Evolutionary conservation across 2,113 vertebrate species (phyloP).

Genomic region (Melanocharis versteri): DNA sequence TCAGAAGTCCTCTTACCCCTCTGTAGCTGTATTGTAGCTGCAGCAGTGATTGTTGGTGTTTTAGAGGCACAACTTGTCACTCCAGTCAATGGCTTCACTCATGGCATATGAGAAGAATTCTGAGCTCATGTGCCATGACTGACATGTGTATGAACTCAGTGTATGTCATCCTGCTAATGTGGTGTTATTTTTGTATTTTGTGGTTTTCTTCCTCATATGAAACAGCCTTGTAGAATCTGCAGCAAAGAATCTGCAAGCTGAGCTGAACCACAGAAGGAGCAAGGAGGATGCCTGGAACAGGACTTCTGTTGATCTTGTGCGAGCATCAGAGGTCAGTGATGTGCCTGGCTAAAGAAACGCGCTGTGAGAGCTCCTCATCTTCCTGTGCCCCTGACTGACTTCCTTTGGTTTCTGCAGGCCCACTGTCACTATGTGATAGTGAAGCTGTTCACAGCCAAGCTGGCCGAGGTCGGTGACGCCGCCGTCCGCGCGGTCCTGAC

Average conservation of each 20-base stretch:
- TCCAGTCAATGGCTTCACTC: neutral
- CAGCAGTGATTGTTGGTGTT: neutral
- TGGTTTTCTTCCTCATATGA: neutral
- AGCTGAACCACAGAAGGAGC: slow-evolving; percentile 79
- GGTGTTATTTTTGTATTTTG: neutral
- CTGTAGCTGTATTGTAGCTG: neutral
- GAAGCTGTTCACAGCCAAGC: slow-evolving; percentile 87
- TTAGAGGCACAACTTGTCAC: neutral
- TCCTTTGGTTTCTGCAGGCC: slow-evolving; percentile 71
- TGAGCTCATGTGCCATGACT: neutral
- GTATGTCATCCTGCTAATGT: neutral
- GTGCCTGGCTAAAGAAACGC: neutral
- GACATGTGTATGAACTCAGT: neutral
- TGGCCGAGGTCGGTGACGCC: slow-evolving; percentile 77
- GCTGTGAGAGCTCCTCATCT: neutral
- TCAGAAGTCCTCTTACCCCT: neutral
- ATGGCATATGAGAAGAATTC: neutral
- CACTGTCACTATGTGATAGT: slow-evolving; percentile 95
- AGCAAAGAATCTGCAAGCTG: slow-evolving; percentile 85
- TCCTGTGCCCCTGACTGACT: neutral
- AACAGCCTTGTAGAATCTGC: slow-evolving; percentile 87
- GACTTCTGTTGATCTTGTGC: slow-evolving; percentile 89
- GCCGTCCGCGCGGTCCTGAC: slow-evolving; percentile 78
- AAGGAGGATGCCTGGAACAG: slow-evolving; percentile 95
- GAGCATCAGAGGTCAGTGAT: slow-evolving; percentile 86